Base-by-base conservation (phyloP, 2,888 invertebrate species). In the Philhelius pedissequus region DNA sequence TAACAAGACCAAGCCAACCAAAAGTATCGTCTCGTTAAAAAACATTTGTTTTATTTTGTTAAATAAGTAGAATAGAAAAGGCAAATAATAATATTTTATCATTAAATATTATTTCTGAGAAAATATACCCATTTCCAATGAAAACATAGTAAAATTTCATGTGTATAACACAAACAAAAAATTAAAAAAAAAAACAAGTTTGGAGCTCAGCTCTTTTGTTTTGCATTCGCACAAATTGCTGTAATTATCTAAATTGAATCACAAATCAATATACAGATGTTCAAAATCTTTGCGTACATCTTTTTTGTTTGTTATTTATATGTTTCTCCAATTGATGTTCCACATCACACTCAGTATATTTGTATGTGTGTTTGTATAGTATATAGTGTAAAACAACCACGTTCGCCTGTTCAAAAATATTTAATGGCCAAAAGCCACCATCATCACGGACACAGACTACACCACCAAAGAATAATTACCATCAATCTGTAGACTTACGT, bases 401-500 rank as follows among this genome's bases (percentile, higher is more conserved):
- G 68, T 73, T 66, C 66, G 50, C 9, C 68, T 56, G 60, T 79
- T 52, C 11, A 32, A 68, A 62, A 50, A n/a, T 64, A 64, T 64
- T 71, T 71, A 56, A 71, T 71, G 18, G 70, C 70, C 68, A 27
- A 18, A 50, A 62, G 35, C 66, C 71, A 52, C 62, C 54, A 78
- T 66, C 71, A 73, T 74, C 62, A 74, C 80, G 70, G 69, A 66
- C 60, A 60, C 66, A 38, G 43, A 56, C 56, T 35, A 50, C 30
- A 54, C 45, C 56, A 18, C 45, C 56, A 18, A 35, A 66, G 66
- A 80, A 84, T 84, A 84, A 84, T 84, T 80, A 80, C 80, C 84
- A 80, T 79, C 84, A 84, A 84, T 84, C 84, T 84, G 84, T 80
- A 20, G 84, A 75, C 80, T 84, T 84, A 84, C 84, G 84, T 84